Base-by-base conservation (phyloP, 1,140 invertebrate species). In the Caerostris darwini region DNA sequence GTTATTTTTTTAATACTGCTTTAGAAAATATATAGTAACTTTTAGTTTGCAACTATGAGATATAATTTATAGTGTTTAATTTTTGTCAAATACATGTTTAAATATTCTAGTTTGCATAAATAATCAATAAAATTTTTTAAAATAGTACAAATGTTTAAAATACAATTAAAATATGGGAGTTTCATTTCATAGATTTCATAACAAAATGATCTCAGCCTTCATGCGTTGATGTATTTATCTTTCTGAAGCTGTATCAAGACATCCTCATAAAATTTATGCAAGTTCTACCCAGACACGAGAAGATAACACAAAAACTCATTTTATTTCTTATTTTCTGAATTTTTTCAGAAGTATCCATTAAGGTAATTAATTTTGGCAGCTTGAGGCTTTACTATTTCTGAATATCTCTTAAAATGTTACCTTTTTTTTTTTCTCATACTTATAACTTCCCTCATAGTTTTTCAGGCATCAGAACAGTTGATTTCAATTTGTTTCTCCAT, bases 401-500 rank as follows among this genome's bases (percentile, higher is more conserved):
- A 90, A 90, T 54, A 90, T 82, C 89, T 64, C 89, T 90, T 59
- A 90, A 90, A 90, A 90, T 81, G 67, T 81, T 90, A 81, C 54
- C 19, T 69, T 50, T 56, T n/a, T 17, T 69, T 89, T 89, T 89
- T 17, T 64, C 53, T 69, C 34, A 53, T 82, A 17, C 12, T n/a
- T 53, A 3, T 64, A 5, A 8, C 64, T 89, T 89, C 12, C 87
- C 58, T 64, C 58, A 53, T 64, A 17, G 34, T 89, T 89, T 59
- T 89, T 59, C 53, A 19, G 59, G 61, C 64, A 69, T 53, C 53
- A n/a, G 34, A 90, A 10, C 71, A 90, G 54, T 82, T 90, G 69
- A 81, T 82, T 90, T 77, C 89, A 90, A 90, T 90, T 90, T 90
- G 89, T 90, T 90, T 90, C 61, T 90, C 14, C 59, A 56, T 71